Conservation (phyloP, 2,888 invertebrate genomes). For the Lathronympha strigana region DNA sequence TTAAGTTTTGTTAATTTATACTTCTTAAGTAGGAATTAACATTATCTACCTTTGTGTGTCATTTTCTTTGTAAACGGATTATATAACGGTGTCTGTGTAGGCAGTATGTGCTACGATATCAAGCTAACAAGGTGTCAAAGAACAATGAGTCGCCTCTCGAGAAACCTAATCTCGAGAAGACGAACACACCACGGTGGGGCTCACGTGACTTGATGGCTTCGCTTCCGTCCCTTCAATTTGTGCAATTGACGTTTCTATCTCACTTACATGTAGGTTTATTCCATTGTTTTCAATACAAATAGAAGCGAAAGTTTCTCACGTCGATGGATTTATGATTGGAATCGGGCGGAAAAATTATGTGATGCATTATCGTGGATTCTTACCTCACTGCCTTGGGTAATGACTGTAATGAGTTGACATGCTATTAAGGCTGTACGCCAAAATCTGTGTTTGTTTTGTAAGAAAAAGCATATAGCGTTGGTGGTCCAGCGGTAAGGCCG, state of each 20-base stretch:
- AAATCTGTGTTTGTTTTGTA: no score
- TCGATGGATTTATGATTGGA: slow-evolving; percentile 35
- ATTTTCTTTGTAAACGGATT: no score
- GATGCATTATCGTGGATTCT: slow-evolving; percentile 21
- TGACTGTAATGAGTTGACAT: no score
- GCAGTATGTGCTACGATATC: background rate
- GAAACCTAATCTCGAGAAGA: slow-evolving; percentile 1
- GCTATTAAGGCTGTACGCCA: no score
- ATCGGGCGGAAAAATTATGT: slow-evolving; percentile 21
- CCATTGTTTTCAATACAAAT: slow-evolving; percentile 36
- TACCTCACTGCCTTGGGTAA: slow-evolving; percentile 12
- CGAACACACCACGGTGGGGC: background rate
- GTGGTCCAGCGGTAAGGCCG: no score
- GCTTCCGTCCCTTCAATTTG: slow-evolving; percentile 37
- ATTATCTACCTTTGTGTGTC: no score
- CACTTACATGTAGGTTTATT: slow-evolving; percentile 27
- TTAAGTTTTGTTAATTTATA: no score
- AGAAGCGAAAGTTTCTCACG: slow-evolving; percentile 40
- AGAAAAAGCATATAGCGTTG: no score
- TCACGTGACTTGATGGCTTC: slow-evolving; percentile 33
- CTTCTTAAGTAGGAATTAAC: no score
- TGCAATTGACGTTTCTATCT: slow-evolving; percentile 17
- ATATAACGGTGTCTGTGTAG: no score
- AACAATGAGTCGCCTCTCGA: background rate
- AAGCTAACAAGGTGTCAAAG: background rate